Evolutionary conservation across 2,888 invertebrate species (phyloP), one percentile per base, ranked within the genome.

Genomic region (Polymixis lichenea): DNA sequence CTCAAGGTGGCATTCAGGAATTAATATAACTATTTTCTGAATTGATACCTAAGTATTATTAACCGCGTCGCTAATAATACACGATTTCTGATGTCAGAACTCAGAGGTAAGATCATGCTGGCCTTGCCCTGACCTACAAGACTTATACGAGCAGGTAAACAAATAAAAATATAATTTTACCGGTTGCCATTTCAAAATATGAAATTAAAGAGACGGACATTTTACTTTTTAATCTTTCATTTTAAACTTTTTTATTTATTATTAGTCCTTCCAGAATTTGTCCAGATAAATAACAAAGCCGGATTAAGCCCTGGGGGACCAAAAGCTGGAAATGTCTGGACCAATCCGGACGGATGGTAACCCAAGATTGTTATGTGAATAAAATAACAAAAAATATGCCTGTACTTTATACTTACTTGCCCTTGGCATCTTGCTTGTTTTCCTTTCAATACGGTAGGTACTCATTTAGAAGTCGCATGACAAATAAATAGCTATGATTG

Each of bases 11-110:
- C 53, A 72, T 64, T 75, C 58, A 75, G 56, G 19, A 75, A 60
- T 79, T 58, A 78, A 78, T 75, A 46, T 28, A 76, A 67, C 38
- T 67, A 74, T 78, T 78, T 60, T 66, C 75, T 75, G 80, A 56
- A 74, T 75, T 75, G 43, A 67, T 75, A 53, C 53, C n/a, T 67
- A 53, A 15, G 32, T 32, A 75, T 83, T 81, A 77, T 83, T 77
- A 75, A 74, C 77, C n/a, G 76, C 53, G 55, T 69, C 66, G 77
- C 68, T 66, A 75, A 71, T 74, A 82, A 70, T 67, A 49, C 86
- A 83, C 82, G 88, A 82, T 84, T 87, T 87, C 83, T 90, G 90
- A 90, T 87, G 89, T 90, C 90, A 90, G 85, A 77, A 46, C 32
- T 46, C 32, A 61, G 43, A 79, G 72, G 51, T 75, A 70, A 67